A percentile compares a stretch with the other conserved stretches of the same genome.
phyloP scores from a whole-genome alignment of 2,888 invertebrate species.

The Hirtodrosophila alboralis region DNA sequence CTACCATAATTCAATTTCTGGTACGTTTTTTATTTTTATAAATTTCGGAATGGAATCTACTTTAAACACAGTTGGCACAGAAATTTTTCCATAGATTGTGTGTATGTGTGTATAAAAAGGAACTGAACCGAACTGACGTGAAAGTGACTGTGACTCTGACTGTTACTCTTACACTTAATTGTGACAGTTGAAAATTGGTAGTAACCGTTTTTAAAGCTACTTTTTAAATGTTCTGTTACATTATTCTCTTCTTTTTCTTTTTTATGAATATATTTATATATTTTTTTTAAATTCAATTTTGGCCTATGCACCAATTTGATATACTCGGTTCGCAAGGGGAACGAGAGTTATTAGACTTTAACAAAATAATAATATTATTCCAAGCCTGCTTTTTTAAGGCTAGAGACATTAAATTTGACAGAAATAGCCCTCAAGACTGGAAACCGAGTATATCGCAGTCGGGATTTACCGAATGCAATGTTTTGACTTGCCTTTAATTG shows the following conservation, averaged over 20 bases:
- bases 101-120: slow-evolving; percentile 47
- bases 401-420: too few species aligned
- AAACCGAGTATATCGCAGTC: too few species aligned
- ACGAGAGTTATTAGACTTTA: too few species aligned
- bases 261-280: slow-evolving; percentile 4
- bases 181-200: slow-evolving; percentile 20
- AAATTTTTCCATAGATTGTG: slow-evolving; percentile 47
- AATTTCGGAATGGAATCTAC: slow-evolving; percentile 45
- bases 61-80: slow-evolving; percentile 78
- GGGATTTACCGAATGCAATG: too few species aligned
- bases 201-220: slow-evolving; percentile 40
- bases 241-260: too few species aligned
- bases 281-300: slow-evolving; percentile 18
- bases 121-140: slow-evolving; percentile 64
- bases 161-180: slow-evolving; percentile 16
- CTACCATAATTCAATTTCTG: slow-evolving; percentile 58
- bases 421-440: too few species aligned
- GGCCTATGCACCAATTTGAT: slow-evolving; percentile 33
- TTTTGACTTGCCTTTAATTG: too few species aligned
- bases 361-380: slow-evolving; percentile 21
- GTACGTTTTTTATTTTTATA: slow-evolving; percentile 42
- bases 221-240: slow-evolving; percentile 29
- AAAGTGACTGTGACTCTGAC: slow-evolving; percentile 25
- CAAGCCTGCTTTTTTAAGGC: too few species aligned
- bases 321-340: too few species aligned